Evolutionary conservation across 2,797 vertebrate species (phyloP).

Genomic region (Meda fulgida): DNA sequence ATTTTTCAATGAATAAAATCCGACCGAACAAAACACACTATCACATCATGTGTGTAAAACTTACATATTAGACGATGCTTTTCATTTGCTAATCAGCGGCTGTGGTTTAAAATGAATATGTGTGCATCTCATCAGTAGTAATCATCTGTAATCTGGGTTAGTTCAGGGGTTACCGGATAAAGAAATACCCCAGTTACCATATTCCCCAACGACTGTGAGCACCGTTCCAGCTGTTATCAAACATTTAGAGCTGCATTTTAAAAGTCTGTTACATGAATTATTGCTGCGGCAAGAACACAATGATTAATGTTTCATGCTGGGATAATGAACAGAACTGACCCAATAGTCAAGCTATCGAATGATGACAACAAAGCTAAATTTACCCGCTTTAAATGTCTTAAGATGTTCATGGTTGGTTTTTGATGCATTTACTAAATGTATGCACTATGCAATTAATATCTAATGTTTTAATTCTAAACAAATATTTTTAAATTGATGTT

Average conservation of each 20-base stretch:
- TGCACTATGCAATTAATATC: not conserved
- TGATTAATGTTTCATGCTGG: constrained; percentile 33
- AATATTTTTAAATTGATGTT: not conserved
- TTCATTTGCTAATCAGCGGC: constrained; percentile 39
- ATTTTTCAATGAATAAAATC: not conserved
- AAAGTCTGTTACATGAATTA: constrained; percentile 45
- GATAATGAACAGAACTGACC: constrained; percentile 34
- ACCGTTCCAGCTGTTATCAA: constrained; percentile 30
- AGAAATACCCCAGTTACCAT: not conserved
- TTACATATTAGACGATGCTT: not conserved
- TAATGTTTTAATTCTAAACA: not conserved
- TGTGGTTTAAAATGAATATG: constrained; percentile 25
- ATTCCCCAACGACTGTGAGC: not conserved
- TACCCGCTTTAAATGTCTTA: not conserved
- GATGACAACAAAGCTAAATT: constrained; percentile 19
- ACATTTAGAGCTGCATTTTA: constrained; percentile 41
- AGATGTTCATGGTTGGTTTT: not conserved
- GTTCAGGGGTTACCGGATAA: not conserved
- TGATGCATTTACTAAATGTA: not conserved
- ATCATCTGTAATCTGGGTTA: constrained; percentile 16
- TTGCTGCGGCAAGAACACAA: constrained; percentile 34
- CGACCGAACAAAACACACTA: not conserved
- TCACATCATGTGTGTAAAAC: not conserved
- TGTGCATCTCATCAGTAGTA: not conserved
- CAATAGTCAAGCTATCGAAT: not conserved